Base-by-base conservation (phyloP, 2,888 invertebrate species). In the Branchellion lobata region DNA sequence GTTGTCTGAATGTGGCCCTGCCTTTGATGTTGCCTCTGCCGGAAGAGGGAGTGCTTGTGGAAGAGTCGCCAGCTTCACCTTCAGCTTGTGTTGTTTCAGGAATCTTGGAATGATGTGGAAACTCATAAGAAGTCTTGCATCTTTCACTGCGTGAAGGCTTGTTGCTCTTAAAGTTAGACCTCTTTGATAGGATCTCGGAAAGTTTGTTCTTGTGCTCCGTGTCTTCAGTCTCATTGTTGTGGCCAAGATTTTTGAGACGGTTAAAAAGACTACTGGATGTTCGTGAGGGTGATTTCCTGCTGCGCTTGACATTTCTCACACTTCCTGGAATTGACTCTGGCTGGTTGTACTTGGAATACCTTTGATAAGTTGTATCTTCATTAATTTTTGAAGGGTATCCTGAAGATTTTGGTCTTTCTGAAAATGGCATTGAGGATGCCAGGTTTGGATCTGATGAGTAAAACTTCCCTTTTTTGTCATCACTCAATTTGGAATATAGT, bases 391-490 rank as follows among this genome's bases (percentile, higher is more conserved):
- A 57, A 24, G 61, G 3, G 21, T 57, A 24, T 18, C 24, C 5
- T 57, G 61, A 57, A 24, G 61, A 24, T n/a, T 57, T 57, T 24
- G 21, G 24, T 57, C 24, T 57, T 57, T 57, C 61, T 8, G 61
- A 57, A 24, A n/a, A 57, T 18, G 24, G 3, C 21, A 14, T 57
- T 24, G 61, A 5, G 24, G 14, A 18, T 24, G 21, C 24, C 61
- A 57, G 21, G 24, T 57, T 57, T 57, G 61, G 61, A 57, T 57
- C 61, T 24, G 61, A 57, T 57, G 61, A 8, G 21, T 57, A 57
- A 57, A 57, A 57, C n/a, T 57, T 57, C 3, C 21, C 61, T n/a
- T 57, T 57, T 24, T 57, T 57, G 24, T 57, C 61, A 57, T 57
- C n/a, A n/a, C n/a, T 57, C 21, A 57, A n/a, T 24, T 24, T 57